These are phyloP conservation scores for Todiramphus saurophagus DNA, from an alignment of 2,113 vertebrate genomes.

Conservation along the genomic window DNA sequence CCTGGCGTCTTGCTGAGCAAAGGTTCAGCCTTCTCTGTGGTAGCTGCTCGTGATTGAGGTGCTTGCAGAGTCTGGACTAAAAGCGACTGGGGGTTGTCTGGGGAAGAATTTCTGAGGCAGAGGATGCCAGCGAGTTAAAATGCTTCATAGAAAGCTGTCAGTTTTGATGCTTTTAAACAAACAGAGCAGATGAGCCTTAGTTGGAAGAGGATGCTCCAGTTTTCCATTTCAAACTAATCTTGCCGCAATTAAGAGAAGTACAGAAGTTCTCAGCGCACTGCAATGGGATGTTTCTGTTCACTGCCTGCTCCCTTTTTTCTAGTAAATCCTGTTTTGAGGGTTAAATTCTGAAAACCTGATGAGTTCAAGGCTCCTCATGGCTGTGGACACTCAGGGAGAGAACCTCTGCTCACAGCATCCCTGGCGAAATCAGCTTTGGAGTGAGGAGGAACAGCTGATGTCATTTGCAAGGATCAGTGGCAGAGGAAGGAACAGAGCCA, in stretches of 20 bases:
- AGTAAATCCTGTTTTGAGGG: not conserved
- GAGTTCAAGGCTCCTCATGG: not conserved
- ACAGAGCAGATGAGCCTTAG: not conserved
- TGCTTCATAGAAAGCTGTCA: not conserved
- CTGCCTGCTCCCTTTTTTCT: not conserved
- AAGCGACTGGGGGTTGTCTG: not conserved
- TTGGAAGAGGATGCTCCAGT: not conserved
- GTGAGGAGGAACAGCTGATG: accelerated
- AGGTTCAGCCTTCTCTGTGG: not conserved
- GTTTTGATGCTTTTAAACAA: not conserved
- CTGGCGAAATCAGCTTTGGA: not conserved
- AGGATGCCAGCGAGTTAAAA: not conserved
- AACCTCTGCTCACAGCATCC: not conserved
- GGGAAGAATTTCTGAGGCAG: not conserved
- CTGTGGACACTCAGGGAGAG: not conserved
- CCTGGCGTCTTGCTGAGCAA: not conserved
- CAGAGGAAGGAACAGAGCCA: not conserved
- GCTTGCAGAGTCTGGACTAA: not conserved
- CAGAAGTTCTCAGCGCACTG: not conserved
- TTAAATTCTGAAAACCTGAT: not conserved
- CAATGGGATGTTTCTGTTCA: not conserved
- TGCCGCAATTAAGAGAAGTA: not conserved
- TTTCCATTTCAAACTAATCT: not conserved
- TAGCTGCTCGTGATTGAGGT: not conserved
- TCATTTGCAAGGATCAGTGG: not conserved